Base-by-base conservation (phyloP, 35 echinoderm and acorn worm genomes). In the Hemicentrotus pulcherrimus region DNA sequence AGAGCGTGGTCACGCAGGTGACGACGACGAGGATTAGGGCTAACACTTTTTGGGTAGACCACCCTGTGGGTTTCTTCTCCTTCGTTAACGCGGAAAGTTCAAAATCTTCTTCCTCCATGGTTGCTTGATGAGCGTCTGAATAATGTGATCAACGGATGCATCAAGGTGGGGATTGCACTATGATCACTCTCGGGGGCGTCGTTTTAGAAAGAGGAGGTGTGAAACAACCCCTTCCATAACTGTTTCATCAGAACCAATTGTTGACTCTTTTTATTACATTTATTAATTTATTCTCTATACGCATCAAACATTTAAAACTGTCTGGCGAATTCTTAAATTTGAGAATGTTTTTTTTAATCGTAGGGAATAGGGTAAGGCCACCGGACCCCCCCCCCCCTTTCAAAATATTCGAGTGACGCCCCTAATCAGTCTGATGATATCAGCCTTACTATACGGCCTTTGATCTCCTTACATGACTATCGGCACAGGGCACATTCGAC, bases 21-120 rank as follows among this genome's bases (percentile, higher is more conserved):
- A 95, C 95, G 59, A 96, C 24, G n/a, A 95, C 47, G 18, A 94
- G 24, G 47, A 4, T 5, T 14, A 93, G 45, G n/a, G 48, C 91
- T 5, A 93, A 7, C 48, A 93, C 91, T 2, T 19, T 4, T 31
- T 19, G 48, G 30, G 16, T 93, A 0, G 46, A 2, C 91, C 91
- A 93, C 12, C 88, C 32, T 24, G 24, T 48, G 19, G 46, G 14
- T 58, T 93, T 93, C 46, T 47, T 58, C 31, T 93, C 91, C 5
- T 50, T 31, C 48, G 50, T 28, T 46, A 28, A 90, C 12, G 9
- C 12, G 88, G 15, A 16, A 33, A 13, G 13, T 33, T 90, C 88
- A 33, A 90, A n/a, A 5, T 90, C 88, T 4, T 45, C 46, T 41
- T 90, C 12, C 88, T 30, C 88, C 88, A 90, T 90, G 88, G 33